phyloP scores from a whole-genome alignment of 1,140 invertebrate genomes.

The Heliconius himera region DNA sequence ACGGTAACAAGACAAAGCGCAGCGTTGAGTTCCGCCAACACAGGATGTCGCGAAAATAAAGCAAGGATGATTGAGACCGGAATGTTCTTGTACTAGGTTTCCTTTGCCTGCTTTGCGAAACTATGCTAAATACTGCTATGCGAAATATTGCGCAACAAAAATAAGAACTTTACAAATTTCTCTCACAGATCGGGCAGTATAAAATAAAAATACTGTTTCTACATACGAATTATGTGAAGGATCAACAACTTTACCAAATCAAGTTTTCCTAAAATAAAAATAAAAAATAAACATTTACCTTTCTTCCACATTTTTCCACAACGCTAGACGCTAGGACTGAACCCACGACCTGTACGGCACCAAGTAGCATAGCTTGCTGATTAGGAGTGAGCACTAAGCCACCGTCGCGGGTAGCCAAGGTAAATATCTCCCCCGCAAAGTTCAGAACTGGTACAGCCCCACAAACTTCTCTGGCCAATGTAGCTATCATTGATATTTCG shows the following conservation, averaged over 20 bases:
- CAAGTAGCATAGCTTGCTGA: slow-evolving; percentile 5
- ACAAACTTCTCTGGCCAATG: slow-evolving; percentile 41
- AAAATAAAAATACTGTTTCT: too few relatives aligned
- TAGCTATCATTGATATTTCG: slow-evolving; percentile 43
- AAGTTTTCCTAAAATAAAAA: not conserved
- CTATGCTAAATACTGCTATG: too few relatives aligned
- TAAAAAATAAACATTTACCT: not conserved
- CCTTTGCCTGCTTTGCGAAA: too few relatives aligned
- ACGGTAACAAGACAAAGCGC: too few relatives aligned
- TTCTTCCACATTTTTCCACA: slow-evolving; percentile 2
- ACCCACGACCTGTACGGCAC: not conserved
- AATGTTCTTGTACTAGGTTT: too few relatives aligned
- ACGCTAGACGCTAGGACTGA: not conserved
- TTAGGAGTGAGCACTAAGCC: not conserved
- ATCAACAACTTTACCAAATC: not conserved
- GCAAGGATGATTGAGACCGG: too few relatives aligned
- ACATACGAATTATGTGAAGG: too few relatives aligned
- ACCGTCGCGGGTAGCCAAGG: not conserved
- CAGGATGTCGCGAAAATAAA: too few relatives aligned
- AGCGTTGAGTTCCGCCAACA: too few relatives aligned
- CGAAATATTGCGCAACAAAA: too few relatives aligned
- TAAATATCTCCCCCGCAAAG: not conserved
- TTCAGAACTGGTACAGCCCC: slow-evolving; percentile 17
- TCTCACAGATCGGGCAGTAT: too few relatives aligned
- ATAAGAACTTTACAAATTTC: too few relatives aligned